A percentile compares a stretch with the other conserved stretches of the same genome.
These are phyloP conservation scores for Hemicordylus capensis DNA, from an alignment of 2,113 vertebrate species.

Conservation along the genomic window DNA sequence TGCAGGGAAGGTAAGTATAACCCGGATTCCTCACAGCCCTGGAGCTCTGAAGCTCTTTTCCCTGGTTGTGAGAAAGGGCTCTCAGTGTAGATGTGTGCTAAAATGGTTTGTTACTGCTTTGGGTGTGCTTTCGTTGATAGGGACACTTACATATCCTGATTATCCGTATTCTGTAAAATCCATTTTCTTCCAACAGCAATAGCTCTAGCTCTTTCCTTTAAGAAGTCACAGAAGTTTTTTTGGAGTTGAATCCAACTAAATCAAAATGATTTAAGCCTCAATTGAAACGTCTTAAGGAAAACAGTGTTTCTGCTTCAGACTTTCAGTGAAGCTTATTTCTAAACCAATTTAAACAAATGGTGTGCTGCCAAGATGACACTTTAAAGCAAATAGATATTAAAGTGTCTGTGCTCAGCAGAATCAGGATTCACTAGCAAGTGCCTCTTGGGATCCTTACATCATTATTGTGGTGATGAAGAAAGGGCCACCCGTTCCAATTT, in stretches of 20 bases:
- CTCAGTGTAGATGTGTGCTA: background rate
- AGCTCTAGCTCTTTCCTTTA: background rate
- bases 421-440: background rate
- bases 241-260: background rate
- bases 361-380: background rate
- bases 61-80: no score
- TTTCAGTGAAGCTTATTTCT: background rate
- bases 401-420: background rate
- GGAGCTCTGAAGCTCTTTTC: no score
- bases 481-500: conserved; percentile 8
- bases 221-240: background rate
- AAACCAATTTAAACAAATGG: background rate
- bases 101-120: background rate
- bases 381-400: conserved; percentile 13
- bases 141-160: background rate
- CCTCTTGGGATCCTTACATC: background rate
- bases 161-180: background rate
- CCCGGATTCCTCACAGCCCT: no score
- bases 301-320: background rate
- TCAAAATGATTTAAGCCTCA: background rate
- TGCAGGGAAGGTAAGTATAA: no score
- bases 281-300: background rate
- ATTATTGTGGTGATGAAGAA: background rate
- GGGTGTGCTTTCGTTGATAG: background rate
- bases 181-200: background rate